These are phyloP conservation scores for Scomber japonicus DNA, from an alignment of 2,113 vertebrate species.

Conservation along the genomic window DNA sequence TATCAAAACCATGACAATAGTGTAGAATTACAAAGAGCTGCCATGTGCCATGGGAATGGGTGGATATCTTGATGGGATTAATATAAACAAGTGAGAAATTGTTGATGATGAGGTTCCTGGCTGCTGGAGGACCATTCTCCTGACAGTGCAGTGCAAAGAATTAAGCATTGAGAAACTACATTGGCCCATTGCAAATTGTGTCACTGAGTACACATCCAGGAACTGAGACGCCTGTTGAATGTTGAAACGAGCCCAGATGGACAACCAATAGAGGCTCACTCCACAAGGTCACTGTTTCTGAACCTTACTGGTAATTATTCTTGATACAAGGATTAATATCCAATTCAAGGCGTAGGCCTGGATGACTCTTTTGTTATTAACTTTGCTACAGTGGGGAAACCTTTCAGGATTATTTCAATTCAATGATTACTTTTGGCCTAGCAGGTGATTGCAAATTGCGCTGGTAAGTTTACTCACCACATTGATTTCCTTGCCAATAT, in stretches of 20 bases:
- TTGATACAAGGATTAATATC: constrained; percentile 91
- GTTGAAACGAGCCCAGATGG: constrained; percentile 30
- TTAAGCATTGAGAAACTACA: constrained; percentile 10
- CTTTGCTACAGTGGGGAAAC: constrained; percentile 82
- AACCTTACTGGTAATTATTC: constrained; percentile 86
- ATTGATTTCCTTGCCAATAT: constrained; percentile 93
- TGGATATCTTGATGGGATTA: constrained; percentile 52
- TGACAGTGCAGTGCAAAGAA: constrained; percentile 22
- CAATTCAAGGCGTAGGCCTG: constrained; percentile 83
- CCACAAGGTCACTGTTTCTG: constrained; percentile 79
- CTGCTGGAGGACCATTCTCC: constrained; percentile 24
- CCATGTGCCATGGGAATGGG: constrained; percentile 47
- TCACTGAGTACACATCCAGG: constrained; percentile 22
- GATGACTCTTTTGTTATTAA: constrained; percentile 87
- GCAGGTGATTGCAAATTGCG: constrained; percentile 86
- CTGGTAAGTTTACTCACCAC: constrained; percentile 88
- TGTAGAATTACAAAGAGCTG: constrained; percentile 52
- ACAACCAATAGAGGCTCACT: constrained; percentile 28
- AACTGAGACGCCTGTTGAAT: constrained; percentile 46
- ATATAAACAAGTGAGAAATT: constrained; percentile 66
- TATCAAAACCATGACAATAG: constrained; percentile 62
- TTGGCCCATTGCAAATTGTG: constrained; percentile 11
- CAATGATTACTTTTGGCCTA: constrained; percentile 86
- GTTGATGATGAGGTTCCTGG: constrained; percentile 57
- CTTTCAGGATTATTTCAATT: constrained; percentile 90